A percentile compares a stretch with the other conserved stretches of the same genome.
phyloP scores from a whole-genome alignment of 1,140 invertebrate species.

The Ruditapes philippinarum region DNA sequence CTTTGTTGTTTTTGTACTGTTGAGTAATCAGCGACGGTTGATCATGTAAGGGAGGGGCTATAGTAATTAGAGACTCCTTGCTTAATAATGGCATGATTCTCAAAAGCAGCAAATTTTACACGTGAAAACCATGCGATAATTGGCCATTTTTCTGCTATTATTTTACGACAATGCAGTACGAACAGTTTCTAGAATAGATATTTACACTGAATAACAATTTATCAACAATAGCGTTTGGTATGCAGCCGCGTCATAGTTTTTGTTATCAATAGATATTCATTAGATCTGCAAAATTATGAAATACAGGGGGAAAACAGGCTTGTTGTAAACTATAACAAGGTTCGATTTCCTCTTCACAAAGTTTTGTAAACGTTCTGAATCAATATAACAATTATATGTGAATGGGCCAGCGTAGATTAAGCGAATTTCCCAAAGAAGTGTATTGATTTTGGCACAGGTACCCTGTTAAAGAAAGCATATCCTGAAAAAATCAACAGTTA shows the following conservation, averaged over 20 bases:
- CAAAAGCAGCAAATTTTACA: not conserved
- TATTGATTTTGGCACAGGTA: constrained; percentile 36
- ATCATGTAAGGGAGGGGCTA: too few species aligned
- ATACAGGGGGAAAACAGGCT: not conserved
- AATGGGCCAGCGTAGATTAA: constrained; percentile 22
- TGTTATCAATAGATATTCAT: not conserved
- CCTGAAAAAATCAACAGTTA: constrained; percentile 21
- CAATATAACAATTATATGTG: constrained; percentile 45
- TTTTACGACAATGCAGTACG: not conserved
- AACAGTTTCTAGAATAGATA: not conserved
- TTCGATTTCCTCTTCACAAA: constrained; percentile 25
- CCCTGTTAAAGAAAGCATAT: not conserved
- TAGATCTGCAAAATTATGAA: not conserved
- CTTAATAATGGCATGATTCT: too few species aligned
- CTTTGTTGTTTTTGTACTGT: too few species aligned
- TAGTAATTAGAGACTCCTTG: too few species aligned
- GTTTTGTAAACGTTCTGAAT: constrained; percentile 38
- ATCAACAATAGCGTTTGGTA: not conserved
- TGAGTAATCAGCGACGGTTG: too few species aligned
- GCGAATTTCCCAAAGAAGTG: not conserved
- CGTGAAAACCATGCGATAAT: not conserved
- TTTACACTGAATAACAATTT: not conserved
- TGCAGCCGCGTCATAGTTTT: not conserved
- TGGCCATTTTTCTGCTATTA: not conserved
- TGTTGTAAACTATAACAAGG: not conserved